phyloP scores from a whole-genome alignment of 2,797 vertebrate species.

The Sebastes itinus region DNA sequence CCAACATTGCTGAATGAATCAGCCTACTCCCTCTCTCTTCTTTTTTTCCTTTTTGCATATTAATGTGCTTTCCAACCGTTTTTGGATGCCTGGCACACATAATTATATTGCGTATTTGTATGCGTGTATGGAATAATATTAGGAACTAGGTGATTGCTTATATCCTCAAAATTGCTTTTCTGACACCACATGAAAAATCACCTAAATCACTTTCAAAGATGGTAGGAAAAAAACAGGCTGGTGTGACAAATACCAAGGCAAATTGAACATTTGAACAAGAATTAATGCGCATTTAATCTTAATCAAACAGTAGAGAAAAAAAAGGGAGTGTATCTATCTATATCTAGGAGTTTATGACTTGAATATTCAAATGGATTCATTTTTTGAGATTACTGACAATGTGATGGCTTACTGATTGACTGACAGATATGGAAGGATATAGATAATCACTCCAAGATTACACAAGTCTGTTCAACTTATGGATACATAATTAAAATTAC shows the following conservation, averaged over 20 bases:
- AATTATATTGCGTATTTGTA: slow-evolving; percentile 24
- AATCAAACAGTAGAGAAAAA: background rate
- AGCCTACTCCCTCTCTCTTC: background rate
- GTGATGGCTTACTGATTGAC: background rate
- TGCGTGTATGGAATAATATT: slow-evolving; percentile 6
- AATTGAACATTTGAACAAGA: slow-evolving; percentile 9
- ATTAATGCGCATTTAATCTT: slow-evolving; percentile 6
- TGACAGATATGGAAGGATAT: background rate
- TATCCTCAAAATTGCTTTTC: slow-evolving; percentile 36
- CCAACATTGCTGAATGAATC: slow-evolving; percentile 23
- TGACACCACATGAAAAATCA: slow-evolving; percentile 46
- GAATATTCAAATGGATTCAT: background rate
- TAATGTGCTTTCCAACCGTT: slow-evolving; percentile 15
- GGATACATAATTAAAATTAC: background rate
- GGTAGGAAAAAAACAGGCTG: background rate
- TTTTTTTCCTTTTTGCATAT: background rate
- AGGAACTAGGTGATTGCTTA: slow-evolving; percentile 7
- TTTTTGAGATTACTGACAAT: background rate
- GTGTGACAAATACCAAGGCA: slow-evolving; percentile 17
- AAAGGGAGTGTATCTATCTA: background rate
- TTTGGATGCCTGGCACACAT: slow-evolving; percentile 12
- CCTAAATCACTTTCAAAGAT: slow-evolving; percentile 25
- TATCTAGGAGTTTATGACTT: background rate
- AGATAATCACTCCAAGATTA: background rate
- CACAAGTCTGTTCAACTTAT: background rate